Base-by-base conservation (phyloP, 2,797 vertebrate genomes). In the Darevskia mixta region DNA sequence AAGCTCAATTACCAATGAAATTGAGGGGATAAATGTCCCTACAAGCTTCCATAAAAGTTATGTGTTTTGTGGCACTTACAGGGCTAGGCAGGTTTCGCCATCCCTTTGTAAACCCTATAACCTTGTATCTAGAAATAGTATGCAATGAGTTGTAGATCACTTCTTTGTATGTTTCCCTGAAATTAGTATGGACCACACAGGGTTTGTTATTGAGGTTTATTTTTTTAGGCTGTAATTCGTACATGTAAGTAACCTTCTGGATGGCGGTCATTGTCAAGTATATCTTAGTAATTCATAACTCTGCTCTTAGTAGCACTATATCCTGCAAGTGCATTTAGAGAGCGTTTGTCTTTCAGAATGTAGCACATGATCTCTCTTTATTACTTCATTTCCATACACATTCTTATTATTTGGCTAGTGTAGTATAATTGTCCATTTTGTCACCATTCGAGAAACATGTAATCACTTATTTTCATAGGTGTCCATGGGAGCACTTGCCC, bases 1-100 rank as follows among this genome's bases (percentile, higher is more conserved):
- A 96, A 86, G 90, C 88, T 95, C 89, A 90, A 79, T 95, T 95
- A 91, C 71, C 58, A 58, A 85, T 88, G 94, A 89, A 92, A 91
- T 38, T 79, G 86, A 95, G 79, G 91, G 91, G 88, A 92, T 92
- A 93, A 94, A 94, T 86, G 90, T 91, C 86, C 89, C 92, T 55
- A 61, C 91, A 87, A 92, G 88, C 87, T 94, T 95, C 91, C 43
- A 72, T 94, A 88, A 89, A 72, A 88, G 89, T 93, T 79, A 11
- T 71, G 17, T 41, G 18, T 87, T 58, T 18, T 64, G 71, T 88
- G 82, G 43, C 43, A 88, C 80, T 93, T 82, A 41, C 38, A 29
- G 32, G 29, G 18, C 25, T 86, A 2, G 58, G 8, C 18, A 84
- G n/a, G 58, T 49, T 18, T 69, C 2, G 43, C 9, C 58, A 67